Evolutionary conservation across 2,888 invertebrate genomes (phyloP).

Genomic region (Parapristionchus giblindavisi): DNA sequence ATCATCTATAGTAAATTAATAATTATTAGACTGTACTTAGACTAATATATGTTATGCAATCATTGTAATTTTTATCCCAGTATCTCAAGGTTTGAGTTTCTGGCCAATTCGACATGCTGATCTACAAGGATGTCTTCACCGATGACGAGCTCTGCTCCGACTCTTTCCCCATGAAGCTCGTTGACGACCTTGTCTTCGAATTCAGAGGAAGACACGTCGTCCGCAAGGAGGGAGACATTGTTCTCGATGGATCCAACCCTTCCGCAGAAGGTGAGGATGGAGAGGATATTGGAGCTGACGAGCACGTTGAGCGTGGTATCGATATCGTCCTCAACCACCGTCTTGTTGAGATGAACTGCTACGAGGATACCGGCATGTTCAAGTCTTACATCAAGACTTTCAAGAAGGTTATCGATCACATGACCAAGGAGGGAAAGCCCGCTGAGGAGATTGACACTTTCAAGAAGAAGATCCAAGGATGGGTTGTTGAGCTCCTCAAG

Average conservation of each 20-base stretch:
- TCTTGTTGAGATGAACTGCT: conserved; percentile 74
- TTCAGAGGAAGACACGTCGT: conserved; percentile 76
- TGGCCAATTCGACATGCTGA: conserved; percentile 81
- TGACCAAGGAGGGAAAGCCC: conserved; percentile 66
- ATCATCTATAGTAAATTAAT: too few species aligned
- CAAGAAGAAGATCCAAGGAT: conserved; percentile 68
- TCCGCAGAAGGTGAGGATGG: conserved; percentile 85
- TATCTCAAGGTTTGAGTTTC: conserved; percentile 42
- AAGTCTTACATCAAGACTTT: conserved; percentile 92
- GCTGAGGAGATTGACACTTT: conserved; percentile 68
- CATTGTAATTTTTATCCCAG: too few species aligned
- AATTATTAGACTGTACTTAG: too few species aligned
- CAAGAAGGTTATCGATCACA: conserved; percentile 81
- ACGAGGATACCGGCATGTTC: conserved; percentile 85
- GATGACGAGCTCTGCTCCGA: conserved; percentile 99
- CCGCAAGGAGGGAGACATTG: conserved; percentile 78
- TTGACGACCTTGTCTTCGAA: conserved; percentile 92
- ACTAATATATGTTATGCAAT: too few species aligned
- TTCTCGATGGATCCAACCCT: conserved; percentile 88
- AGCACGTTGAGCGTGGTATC: conserved; percentile 82
- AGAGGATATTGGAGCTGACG: conserved; percentile 77
- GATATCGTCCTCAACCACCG: conserved; percentile 91
- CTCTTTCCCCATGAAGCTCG: conserved; percentile 88
- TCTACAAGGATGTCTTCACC: conserved; percentile 93
- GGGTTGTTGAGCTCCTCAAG: conserved; percentile 62